Evolutionary conservation across 2,888 invertebrate species (phyloP).

Genomic region (Hermaeophaga mercurialis): DNA sequence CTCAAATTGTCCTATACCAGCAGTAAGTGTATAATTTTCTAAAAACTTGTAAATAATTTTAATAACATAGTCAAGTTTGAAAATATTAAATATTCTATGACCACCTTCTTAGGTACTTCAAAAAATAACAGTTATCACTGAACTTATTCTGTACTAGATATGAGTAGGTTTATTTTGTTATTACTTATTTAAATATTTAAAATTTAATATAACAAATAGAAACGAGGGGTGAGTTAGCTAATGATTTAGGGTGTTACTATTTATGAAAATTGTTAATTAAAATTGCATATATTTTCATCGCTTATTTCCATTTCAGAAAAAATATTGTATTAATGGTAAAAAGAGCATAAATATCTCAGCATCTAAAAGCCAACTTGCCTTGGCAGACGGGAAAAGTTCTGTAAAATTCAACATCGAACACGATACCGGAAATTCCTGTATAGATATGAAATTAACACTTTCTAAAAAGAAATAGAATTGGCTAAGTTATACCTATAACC

Average conservation of each 20-base stretch:
- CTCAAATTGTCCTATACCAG: constrained; percentile 54
- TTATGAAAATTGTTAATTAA: too few relatives aligned
- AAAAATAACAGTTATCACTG: too few relatives aligned
- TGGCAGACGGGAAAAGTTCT: constrained; percentile 55
- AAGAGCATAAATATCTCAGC: constrained; percentile 55
- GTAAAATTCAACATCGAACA: constrained; percentile 54
- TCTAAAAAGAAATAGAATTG: constrained; percentile 5
- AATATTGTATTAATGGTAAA: constrained; percentile 52
- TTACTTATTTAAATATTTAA: too few relatives aligned
- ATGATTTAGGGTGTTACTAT: too few relatives aligned
- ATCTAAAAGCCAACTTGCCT: constrained; percentile 56
- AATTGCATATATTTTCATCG: too few relatives aligned
- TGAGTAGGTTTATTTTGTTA: too few relatives aligned
- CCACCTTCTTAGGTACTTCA: too few relatives aligned
- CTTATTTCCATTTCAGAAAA: constrained; percentile 44
- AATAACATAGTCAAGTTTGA: not conserved
- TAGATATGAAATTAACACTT: constrained; percentile 2
- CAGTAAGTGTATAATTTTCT: constrained; percentile 42
- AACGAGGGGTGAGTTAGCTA: too few relatives aligned
- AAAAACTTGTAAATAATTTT: too few relatives aligned
- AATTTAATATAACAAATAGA: too few relatives aligned
- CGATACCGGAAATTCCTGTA: constrained; percentile 54
- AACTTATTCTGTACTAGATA: too few relatives aligned
- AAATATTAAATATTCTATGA: not conserved
- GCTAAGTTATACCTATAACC: too few relatives aligned